These are phyloP conservation scores for Alectura lathami DNA, from an alignment of 2,113 vertebrate genomes.

Conservation along the genomic window DNA sequence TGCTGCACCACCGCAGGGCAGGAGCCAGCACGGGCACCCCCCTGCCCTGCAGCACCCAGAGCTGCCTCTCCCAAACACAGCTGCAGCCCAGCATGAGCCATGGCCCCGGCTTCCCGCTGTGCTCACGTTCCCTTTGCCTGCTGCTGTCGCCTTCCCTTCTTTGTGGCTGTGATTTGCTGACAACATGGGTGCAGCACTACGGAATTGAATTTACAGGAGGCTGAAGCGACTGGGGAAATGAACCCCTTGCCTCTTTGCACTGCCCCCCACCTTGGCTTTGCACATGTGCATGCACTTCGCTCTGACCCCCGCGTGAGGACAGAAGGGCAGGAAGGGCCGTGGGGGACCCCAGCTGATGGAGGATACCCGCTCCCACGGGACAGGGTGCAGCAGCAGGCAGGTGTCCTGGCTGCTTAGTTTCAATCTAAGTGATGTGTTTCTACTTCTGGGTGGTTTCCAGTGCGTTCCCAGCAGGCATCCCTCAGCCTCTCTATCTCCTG, in stretches of 20 bases:
- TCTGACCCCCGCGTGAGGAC: fast-evolving
- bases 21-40: neutral
- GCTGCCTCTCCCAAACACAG: neutral
- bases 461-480: conserved; percentile 25
- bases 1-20: fast-evolving
- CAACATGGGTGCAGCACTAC: neutral
- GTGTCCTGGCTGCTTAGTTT: neutral
- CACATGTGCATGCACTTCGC: fast-evolving
- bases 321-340: fast-evolving
- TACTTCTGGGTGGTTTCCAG: neutral
- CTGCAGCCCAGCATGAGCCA: fast-evolving
- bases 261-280: fast-evolving
- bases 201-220: neutral
- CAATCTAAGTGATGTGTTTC: neutral
- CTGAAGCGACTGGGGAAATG: neutral
- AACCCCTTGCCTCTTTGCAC: neutral
- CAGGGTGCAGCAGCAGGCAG: neutral
- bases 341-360: neutral
- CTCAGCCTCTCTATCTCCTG: neutral
- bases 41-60: neutral
- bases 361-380: neutral
- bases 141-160: neutral
- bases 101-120: neutral
- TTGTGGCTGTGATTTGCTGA: conserved; percentile 21
- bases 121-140: neutral